phyloP scores from a whole-genome alignment of 2,888 invertebrate species.

The Cephus runcator region DNA sequence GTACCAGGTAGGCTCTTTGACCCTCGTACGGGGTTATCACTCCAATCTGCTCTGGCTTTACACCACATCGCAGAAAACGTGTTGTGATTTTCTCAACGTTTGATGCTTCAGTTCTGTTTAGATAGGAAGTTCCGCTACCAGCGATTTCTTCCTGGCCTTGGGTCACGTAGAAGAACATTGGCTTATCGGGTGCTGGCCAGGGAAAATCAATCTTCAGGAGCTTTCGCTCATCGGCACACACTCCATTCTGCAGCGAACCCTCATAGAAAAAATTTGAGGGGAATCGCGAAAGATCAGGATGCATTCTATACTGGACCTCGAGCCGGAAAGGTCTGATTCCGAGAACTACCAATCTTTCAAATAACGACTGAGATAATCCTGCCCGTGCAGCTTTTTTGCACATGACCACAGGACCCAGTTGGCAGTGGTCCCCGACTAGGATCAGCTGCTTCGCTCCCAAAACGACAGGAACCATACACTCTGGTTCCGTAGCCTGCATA shows the following conservation, averaged over 20 bases:
- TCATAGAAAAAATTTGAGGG: slow-evolving; percentile 99
- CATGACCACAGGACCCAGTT: slow-evolving; percentile 99
- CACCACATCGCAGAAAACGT: slow-evolving; percentile 91
- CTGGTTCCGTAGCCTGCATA: slow-evolving; percentile 97
- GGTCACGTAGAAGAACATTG: slow-evolving; percentile 99
- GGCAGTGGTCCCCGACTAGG: slow-evolving; percentile 98
- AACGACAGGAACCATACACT: slow-evolving; percentile 99
- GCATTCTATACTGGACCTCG: slow-evolving; percentile 99
- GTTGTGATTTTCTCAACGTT: slow-evolving; percentile 99
- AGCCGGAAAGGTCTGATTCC: slow-evolving; percentile 97
- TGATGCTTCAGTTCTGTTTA: slow-evolving; percentile 98
- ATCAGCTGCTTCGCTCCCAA: slow-evolving; percentile 96
- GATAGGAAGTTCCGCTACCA: slow-evolving; percentile 97
- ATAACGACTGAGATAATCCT: slow-evolving; percentile 95
- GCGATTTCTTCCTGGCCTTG: slow-evolving; percentile 99
- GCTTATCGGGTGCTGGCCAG: slow-evolving; percentile 96
- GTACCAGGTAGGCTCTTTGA: slow-evolving; percentile 95
- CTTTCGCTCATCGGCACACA: slow-evolving; percentile 94
- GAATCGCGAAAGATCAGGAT: slow-evolving; percentile 96
- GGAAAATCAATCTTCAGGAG: slow-evolving; percentile 94
- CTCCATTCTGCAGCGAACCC: slow-evolving; percentile 98
- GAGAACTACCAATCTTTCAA: slow-evolving; percentile 95
- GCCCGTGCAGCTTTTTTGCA: slow-evolving; percentile 98
- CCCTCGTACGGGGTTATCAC: slow-evolving; percentile 99
- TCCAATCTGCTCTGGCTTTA: slow-evolving; percentile 98